Evolutionary conservation across 1,140 invertebrate species (phyloP).

Genomic region (Stegodyphus dumicola): DNA sequence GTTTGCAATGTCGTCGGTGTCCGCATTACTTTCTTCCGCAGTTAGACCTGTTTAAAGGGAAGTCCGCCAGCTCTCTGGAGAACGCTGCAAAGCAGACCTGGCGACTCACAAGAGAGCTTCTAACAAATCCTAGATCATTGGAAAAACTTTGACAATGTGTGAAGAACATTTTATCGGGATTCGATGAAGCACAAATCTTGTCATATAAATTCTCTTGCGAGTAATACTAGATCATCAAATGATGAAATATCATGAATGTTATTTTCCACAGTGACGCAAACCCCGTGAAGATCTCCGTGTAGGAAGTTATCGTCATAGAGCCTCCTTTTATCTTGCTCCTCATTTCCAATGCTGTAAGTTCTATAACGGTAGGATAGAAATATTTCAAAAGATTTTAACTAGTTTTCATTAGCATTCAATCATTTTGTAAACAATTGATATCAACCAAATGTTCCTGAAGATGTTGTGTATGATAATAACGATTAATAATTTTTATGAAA

Average conservation of each 20-base stretch:
- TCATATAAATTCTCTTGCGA: slow-evolving; percentile 9
- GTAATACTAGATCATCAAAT: slow-evolving; percentile 21
- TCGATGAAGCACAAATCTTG: slow-evolving; percentile 15
- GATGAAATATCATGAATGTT: slow-evolving; percentile 34
- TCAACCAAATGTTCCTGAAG: neutral
- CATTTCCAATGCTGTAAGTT: slow-evolving; percentile 16
- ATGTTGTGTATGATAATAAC: no score
- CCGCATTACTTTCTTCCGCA: slow-evolving; percentile 95
- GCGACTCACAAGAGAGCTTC: slow-evolving; percentile 90
- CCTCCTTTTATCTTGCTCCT: neutral
- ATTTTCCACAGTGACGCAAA: neutral
- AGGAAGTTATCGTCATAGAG: slow-evolving; percentile 13
- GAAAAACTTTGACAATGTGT: slow-evolving; percentile 78
- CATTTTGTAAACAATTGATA: no score
- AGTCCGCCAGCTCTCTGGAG: slow-evolving; percentile 90
- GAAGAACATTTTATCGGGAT: neutral
- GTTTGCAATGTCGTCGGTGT: slow-evolving; percentile 94
- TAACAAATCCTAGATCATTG: slow-evolving; percentile 92
- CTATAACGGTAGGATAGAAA: slow-evolving; percentile 28
- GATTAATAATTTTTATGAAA: neutral
- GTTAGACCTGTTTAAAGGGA: slow-evolving; percentile 93
- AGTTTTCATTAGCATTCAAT: no score
- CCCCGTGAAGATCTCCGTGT: slow-evolving; percentile 7
- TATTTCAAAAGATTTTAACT: slow-evolving; percentile 8
- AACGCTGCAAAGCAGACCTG: slow-evolving; percentile 96